These are phyloP conservation scores for Drosophila paucipuncta DNA, from an alignment of 2,888 invertebrate genomes.

Conservation along the genomic window DNA sequence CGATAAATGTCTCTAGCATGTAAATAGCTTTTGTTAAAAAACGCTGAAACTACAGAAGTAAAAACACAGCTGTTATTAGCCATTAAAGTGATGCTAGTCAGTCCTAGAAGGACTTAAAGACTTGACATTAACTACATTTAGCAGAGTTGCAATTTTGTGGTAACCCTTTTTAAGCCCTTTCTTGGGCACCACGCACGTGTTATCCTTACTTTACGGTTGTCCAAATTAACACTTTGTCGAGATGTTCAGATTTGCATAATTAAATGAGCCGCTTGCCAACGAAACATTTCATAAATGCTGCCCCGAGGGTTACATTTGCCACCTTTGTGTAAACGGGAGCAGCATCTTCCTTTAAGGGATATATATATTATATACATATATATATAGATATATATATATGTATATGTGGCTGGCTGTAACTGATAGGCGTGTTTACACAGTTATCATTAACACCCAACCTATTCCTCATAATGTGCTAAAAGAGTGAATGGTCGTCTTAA, in stretches of 20 bases:
- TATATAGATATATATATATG: not conserved
- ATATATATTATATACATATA: not conserved
- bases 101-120: constrained; percentile 7
- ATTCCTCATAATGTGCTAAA: not conserved
- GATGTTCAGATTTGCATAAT: constrained; percentile 46
- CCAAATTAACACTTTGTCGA: constrained; percentile 42
- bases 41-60: not conserved
- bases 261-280: constrained; percentile 29
- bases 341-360: not conserved
- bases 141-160: constrained; percentile 24
- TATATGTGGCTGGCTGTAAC: constrained; percentile 1
- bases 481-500: not conserved
- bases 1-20: not conserved
- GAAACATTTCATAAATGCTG: constrained; percentile 26
- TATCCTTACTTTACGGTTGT: constrained; percentile 24
- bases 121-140: constrained; percentile 39
- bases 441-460: not conserved
- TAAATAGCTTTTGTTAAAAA: not conserved
- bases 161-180: constrained; percentile 34
- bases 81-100: not conserved
- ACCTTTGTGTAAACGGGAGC: constrained; percentile 24
- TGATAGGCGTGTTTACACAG: constrained; percentile 31
- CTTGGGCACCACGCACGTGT: constrained; percentile 35
- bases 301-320: constrained; percentile 22
- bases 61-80: not conserved